Evolutionary conservation across 2,797 vertebrate genomes (phyloP).

Genomic region (Gallinago nigripennis): DNA sequence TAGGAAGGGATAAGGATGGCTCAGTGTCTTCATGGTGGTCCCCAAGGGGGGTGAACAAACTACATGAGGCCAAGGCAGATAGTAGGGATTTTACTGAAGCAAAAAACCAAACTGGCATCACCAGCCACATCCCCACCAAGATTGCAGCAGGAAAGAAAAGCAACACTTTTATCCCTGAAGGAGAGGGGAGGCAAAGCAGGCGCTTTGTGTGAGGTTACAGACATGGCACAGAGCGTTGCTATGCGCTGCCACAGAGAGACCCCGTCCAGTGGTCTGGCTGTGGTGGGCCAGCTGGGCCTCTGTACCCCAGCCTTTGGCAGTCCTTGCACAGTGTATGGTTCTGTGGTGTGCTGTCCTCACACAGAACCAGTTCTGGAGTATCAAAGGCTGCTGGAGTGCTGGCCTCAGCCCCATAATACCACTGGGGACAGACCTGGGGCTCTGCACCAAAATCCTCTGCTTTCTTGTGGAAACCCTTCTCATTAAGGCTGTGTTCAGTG

Average conservation of each 20-base stretch:
- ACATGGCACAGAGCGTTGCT: not conserved
- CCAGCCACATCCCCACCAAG: not conserved
- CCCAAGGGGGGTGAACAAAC: not conserved
- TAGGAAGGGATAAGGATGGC: not conserved
- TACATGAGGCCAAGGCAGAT: not conserved
- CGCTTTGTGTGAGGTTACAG: not conserved
- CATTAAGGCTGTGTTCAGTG: not conserved
- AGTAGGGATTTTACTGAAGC: not conserved
- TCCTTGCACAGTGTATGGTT: rapidly evolving
- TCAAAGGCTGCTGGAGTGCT: not conserved
- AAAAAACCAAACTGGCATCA: not conserved
- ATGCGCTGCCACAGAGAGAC: rapidly evolving
- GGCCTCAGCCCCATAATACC: not conserved
- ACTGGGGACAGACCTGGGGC: not conserved
- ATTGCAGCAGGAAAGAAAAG: not conserved
- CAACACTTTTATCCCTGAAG: rapidly evolving
- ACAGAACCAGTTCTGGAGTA: not conserved
- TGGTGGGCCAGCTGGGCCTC: not conserved
- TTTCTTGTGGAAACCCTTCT: not conserved
- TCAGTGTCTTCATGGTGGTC: not conserved
- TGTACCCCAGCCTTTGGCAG: not conserved
- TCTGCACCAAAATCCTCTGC: not conserved
- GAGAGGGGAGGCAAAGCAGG: not conserved
- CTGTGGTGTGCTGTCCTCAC: not conserved
- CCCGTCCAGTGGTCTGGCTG: not conserved